Percentiles rank a stretch among this genome's conserved stretches.
Evolutionary conservation across 1,140 invertebrate genomes (phyloP).

Genomic region (Drosophila nigromelanica): DNA sequence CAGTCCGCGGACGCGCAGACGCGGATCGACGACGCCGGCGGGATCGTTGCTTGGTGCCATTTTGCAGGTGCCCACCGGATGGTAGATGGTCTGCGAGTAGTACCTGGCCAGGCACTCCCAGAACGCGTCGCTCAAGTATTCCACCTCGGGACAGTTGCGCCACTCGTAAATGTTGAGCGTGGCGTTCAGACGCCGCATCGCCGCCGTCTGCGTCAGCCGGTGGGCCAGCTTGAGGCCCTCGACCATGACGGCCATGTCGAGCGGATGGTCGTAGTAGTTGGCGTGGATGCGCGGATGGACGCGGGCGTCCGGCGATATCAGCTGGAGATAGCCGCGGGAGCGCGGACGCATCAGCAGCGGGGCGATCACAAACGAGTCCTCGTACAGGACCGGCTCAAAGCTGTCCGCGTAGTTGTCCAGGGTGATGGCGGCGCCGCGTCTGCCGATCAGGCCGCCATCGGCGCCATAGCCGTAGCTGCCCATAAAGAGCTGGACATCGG

Average conservation of each 20-base stretch:
- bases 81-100: conserved; percentile 89
- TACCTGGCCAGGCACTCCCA: conserved; percentile 89
- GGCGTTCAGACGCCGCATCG: conserved; percentile 87
- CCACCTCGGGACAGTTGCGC: conserved; percentile 86
- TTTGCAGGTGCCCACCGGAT: conserved; percentile 87
- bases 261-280: conserved; percentile 90
- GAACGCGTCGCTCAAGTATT: conserved; percentile 85
- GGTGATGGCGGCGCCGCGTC: conserved; percentile 87
- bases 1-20: conserved; percentile 87
- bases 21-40: conserved; percentile 86
- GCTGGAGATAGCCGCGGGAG: conserved; percentile 88
- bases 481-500: conserved; percentile 91
- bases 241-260: conserved; percentile 89
- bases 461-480: conserved; percentile 88
- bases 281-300: conserved; percentile 91
- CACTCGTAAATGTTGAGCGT: conserved; percentile 87
- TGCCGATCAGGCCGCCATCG: conserved; percentile 90
- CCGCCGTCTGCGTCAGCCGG: conserved; percentile 86
- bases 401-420: conserved; percentile 88
- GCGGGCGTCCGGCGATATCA: conserved; percentile 88
- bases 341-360: conserved; percentile 89
- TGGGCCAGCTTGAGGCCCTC: conserved; percentile 90
- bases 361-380: conserved; percentile 87
- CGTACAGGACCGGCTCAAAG: conserved; percentile 88
- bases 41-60: conserved; percentile 87